Base-by-base conservation (phyloP, 2,888 invertebrate species). In the Pseudococcus viburni region DNA sequence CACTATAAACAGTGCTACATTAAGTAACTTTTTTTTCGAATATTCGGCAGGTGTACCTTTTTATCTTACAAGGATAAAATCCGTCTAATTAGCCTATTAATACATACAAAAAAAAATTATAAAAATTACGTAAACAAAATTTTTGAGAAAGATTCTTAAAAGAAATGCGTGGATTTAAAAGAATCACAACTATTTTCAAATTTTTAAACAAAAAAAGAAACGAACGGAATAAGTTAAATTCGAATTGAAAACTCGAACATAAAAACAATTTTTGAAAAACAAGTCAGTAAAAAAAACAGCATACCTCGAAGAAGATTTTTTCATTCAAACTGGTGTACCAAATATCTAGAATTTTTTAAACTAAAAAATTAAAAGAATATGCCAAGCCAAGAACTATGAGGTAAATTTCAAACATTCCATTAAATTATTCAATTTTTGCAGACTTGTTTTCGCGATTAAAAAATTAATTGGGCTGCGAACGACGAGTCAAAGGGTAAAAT, bases 381-480 rank as follows among this genome's bases (percentile, higher is more conserved):
- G 7, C n/a, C 5, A 59, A 59, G 5, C n/a, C n/a, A 6, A 59
- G 26, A 42, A 1, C 59, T 12, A 59, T 6, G 59, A 59, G 59
- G n/a, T 55, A 3, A 55, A 22, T 64, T 64, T 64, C 64, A 64
- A 9, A 12, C 64, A 64, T 64, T 64, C 22, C 22, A 19, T 11
- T 64, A 64, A 64, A 64, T 64, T 64, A 64, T 64, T 22, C 8
- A 64, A 64, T 22, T 64, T 64, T 64, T 22, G 7, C 59, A 22
- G 9, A 22, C 64, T 64, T 22, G 19, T 42, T 64, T 64, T 11
- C 19, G 64, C 22, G 22, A 64, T 22, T 64, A 64, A 64, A 64
- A 64, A 64, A 64, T 64, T 64, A 64, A 64, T 64, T 64, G 64
- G 22, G 22, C 64, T 64, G 9, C 64, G 64, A 64, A 9, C 64